phyloP scores from a whole-genome alignment of 2,113 vertebrate species.

The Drymodes brunneopygia region DNA sequence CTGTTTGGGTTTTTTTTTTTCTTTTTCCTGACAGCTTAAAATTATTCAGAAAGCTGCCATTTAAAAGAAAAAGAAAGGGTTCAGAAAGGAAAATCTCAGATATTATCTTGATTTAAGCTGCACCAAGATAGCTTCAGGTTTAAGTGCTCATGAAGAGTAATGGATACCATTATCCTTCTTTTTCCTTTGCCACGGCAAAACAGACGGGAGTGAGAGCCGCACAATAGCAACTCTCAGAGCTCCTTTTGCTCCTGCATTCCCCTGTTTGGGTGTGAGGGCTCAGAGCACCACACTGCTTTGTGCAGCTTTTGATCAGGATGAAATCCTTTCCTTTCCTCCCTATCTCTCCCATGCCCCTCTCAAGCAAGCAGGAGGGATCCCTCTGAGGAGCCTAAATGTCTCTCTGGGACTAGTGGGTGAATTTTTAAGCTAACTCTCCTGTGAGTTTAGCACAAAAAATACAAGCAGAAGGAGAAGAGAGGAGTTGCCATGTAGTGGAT shows the following conservation, averaged over 20 bases:
- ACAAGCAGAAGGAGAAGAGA: neutral
- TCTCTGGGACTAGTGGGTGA: neutral
- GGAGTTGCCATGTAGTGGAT: neutral
- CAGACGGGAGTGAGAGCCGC: neutral
- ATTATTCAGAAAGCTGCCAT: neutral
- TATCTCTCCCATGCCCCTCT: neutral
- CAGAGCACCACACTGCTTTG: neutral
- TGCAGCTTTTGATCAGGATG: neutral
- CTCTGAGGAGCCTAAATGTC: neutral
- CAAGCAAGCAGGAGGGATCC: neutral
- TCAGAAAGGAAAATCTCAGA: neutral
- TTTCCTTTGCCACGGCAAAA: neutral
- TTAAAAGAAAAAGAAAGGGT: neutral
- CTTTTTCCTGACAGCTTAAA: neutral
- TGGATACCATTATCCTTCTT: neutral
- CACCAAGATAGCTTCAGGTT: neutral
- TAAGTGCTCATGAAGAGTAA: neutral
- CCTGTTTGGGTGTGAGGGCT: neutral
- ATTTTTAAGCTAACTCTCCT: neutral
- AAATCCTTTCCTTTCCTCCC: neutral
- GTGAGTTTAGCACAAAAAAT: neutral
- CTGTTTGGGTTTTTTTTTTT: neutral
- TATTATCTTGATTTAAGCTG: neutral
- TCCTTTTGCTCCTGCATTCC: accelerated
- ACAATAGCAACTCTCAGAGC: neutral